Evolutionary conservation across 2,888 invertebrate genomes (phyloP).

Genomic region (Oasisia sp.): DNA sequence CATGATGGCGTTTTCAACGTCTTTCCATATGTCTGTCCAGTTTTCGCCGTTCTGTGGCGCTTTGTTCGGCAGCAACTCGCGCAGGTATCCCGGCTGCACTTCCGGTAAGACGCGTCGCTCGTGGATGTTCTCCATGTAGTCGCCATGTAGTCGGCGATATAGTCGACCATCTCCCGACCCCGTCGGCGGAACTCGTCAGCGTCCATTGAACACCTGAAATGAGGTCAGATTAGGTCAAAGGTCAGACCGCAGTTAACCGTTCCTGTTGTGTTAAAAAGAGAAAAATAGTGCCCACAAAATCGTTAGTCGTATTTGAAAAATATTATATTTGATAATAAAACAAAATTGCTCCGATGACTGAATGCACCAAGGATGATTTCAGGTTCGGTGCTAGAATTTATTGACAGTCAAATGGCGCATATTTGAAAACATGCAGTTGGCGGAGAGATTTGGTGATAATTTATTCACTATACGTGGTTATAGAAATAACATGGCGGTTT

Average conservation of each 20-base stretch:
- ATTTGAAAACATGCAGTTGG: too few relatives aligned
- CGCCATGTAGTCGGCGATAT: constrained; percentile 62
- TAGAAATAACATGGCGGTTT: too few relatives aligned
- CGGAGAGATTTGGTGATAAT: too few relatives aligned
- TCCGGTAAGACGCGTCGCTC: constrained; percentile 55
- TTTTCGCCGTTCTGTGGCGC: constrained; percentile 59
- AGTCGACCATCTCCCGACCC: constrained; percentile 64
- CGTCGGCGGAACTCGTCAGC: constrained; percentile 58
- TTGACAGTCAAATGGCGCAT: too few relatives aligned
- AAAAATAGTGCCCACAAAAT: too few relatives aligned
- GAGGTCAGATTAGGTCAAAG: background rate
- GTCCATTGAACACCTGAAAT: constrained; percentile 49
- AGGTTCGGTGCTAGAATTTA: too few relatives aligned
- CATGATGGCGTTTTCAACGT: constrained; percentile 61
- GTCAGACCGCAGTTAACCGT: background rate
- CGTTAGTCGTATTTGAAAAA: too few relatives aligned
- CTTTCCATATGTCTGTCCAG: constrained; percentile 60
- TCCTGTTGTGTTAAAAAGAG: too few relatives aligned
- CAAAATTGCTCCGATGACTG: too few relatives aligned
- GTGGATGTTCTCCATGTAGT: constrained; percentile 60
- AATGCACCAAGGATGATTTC: too few relatives aligned
- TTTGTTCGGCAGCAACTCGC: constrained; percentile 53
- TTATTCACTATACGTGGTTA: too few relatives aligned
- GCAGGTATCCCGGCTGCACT: constrained; percentile 61
- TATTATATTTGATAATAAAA: too few relatives aligned